These are phyloP conservation scores for Globodera rostochiensis DNA, from an alignment of 1,140 invertebrate species.

Conservation along the genomic window DNA sequence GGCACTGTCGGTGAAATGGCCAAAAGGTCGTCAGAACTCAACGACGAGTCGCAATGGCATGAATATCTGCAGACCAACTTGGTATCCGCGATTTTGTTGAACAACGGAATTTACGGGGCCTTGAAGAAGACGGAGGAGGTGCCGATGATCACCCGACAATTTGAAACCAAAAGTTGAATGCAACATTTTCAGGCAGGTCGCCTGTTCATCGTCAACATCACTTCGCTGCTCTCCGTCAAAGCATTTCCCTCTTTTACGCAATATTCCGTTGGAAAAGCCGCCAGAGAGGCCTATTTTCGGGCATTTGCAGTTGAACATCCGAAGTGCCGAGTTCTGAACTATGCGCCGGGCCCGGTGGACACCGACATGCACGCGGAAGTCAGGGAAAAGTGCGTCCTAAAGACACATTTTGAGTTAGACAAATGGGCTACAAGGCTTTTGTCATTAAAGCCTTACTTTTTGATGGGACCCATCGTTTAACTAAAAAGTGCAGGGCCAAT, in stretches of 20 bases:
- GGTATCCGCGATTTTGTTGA: slow-evolving; percentile 71
- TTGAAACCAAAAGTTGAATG: not conserved
- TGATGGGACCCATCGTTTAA: not conserved
- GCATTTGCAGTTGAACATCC: slow-evolving; percentile 80
- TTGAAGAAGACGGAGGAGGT: slow-evolving; percentile 25
- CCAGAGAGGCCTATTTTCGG: slow-evolving; percentile 87
- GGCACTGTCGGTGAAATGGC: slow-evolving; percentile 80
- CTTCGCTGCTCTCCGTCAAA: slow-evolving; percentile 79
- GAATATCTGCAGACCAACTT: slow-evolving; percentile 80
- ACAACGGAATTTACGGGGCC: slow-evolving; percentile 29
- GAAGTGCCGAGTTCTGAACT: slow-evolving; percentile 79
- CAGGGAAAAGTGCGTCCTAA: slow-evolving; percentile 66
- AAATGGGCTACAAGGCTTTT: no score
- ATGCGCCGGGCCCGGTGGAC: slow-evolving; percentile 87
- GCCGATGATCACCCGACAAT: no score
- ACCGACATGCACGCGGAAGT: slow-evolving; percentile 83
- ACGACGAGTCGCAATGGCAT: slow-evolving; percentile 61
- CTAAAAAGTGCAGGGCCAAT: slow-evolving; percentile 1
- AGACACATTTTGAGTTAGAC: no score
- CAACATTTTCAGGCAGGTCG: slow-evolving; percentile 49
- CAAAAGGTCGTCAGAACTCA: slow-evolving; percentile 71
- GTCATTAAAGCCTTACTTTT: no score
- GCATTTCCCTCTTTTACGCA: slow-evolving; percentile 79
- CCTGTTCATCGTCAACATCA: slow-evolving; percentile 79
- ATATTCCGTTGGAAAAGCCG: slow-evolving; percentile 71